Evolutionary conservation across 1,140 invertebrate species (phyloP), one percentile per base, ranked within the genome.

Genomic region (Pantala flavescens): DNA sequence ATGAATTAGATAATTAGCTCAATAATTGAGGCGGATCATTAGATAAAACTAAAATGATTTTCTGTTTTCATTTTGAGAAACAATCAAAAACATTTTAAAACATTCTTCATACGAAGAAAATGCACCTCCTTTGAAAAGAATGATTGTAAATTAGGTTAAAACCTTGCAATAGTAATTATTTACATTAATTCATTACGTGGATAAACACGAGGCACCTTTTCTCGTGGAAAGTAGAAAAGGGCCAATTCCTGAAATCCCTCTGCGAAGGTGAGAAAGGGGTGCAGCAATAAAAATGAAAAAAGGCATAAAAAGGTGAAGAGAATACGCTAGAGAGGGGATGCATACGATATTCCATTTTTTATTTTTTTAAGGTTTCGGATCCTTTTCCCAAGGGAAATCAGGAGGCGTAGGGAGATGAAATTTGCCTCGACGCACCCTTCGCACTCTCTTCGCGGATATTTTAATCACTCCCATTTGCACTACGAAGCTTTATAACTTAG

Each of bases 261-360:
- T 63, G 16, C 12, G n/a, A 21, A 63, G 49, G 49, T 63, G 49
- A 63, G 49, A 63, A 63, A 21, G 28, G 49, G 49, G n/a, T 16
- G 49, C 49, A 63, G 49, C 49, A 63, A 63, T 63, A 63, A 63
- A 63, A 63, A 63, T 63, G 49, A 63, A 63, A 21, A 12, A 12
- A 63, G 49, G 49, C 49, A 63, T 63, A 63, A 63, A 63, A 63
- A 63, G 49, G 49, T 19, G 49, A 21, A 16, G 49, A 21, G 49
- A 63, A 12, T 19, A 14, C 49, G 49, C 3, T 3, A 14, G 49
- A 12, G 12, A 14, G 12, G n/a, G 12, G 49, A 63, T 63, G 49
- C 49, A 63, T 63, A 63, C 49, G 49, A 63, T 63, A 63, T 63
- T 63, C 49, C 49, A 63, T 63, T 63, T 63, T 63, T 63, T 63